Evolutionary conservation across 2,113 vertebrate genomes (phyloP).

Genomic region (Plectropomus leopardus): DNA sequence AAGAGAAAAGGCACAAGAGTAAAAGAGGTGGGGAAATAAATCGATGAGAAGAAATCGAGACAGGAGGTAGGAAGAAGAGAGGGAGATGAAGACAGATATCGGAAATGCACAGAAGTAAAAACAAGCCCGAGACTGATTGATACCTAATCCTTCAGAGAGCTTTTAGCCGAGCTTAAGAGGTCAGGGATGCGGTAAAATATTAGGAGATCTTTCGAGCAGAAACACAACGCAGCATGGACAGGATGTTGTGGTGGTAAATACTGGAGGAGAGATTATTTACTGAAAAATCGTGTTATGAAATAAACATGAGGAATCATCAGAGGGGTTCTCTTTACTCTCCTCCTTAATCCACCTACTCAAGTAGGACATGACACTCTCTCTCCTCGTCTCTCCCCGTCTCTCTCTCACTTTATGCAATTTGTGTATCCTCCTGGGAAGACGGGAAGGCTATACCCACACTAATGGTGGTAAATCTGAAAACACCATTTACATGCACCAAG

Average conservation of each 20-base stretch:
- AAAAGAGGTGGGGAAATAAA: constrained; percentile 57
- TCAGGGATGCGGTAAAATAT: constrained; percentile 50
- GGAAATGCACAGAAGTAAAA: constrained; percentile 61
- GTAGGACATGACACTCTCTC: constrained; percentile 57
- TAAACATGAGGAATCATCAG: constrained; percentile 74
- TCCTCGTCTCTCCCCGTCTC: neutral
- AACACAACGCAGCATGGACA: constrained; percentile 20
- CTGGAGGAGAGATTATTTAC: constrained; percentile 71
- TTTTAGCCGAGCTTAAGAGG: constrained; percentile 60
- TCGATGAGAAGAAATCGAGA: constrained; percentile 63
- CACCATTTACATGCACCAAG: constrained; percentile 6
- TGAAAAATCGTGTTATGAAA: constrained; percentile 67
- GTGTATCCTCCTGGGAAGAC: constrained; percentile 11
- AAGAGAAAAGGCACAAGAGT: constrained; percentile 41
- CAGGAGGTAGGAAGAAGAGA: constrained; percentile 41
- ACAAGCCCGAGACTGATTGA: constrained; percentile 43
- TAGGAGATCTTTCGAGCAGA: constrained; percentile 46
- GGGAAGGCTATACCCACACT: constrained; percentile 25
- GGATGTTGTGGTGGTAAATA: constrained; percentile 51
- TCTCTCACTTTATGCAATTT: constrained; percentile 40
- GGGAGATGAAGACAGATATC: constrained; percentile 61
- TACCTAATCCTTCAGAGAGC: constrained; percentile 58
- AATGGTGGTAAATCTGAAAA: constrained; percentile 32
- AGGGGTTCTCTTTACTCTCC: constrained; percentile 61
- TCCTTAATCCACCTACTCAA: constrained; percentile 79